Evolutionary conservation across 2,797 vertebrate species (phyloP).

Genomic region (Falco rusticolus): DNA sequence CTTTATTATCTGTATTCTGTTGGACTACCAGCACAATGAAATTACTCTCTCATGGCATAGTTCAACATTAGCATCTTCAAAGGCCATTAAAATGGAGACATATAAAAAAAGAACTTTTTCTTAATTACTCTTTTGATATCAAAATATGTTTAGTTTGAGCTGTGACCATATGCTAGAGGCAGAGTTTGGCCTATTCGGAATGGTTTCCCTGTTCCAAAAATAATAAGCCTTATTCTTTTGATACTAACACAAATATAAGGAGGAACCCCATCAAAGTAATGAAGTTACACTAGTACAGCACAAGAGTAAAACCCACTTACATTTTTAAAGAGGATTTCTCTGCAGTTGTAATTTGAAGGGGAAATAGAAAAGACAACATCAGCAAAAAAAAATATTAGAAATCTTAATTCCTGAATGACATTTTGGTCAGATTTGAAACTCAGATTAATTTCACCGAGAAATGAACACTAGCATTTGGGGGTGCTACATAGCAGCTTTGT

Average conservation of each 20-base stretch:
- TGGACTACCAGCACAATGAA: not conserved
- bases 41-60: not conserved
- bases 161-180: conserved; percentile 2
- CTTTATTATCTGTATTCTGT: not conserved
- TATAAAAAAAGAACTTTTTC: not conserved
- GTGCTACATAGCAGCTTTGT: conserved; percentile 53
- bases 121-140: conserved; percentile 33
- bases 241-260: not conserved
- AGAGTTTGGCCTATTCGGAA: not conserved
- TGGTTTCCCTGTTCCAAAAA: not conserved
- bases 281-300: not conserved
- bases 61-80: not conserved
- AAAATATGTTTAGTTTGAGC: conserved; percentile 20
- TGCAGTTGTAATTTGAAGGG: not conserved
- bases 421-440: not conserved
- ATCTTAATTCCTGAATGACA: not conserved
- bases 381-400: not conserved
- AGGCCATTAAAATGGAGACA: not conserved
- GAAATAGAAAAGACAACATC: not conserved
- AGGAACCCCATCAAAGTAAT: not conserved
- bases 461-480: conserved; percentile 23
- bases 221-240: conserved; percentile 7
- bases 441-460: conserved; percentile 1
- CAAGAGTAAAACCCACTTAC: not conserved
- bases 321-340: not conserved